A percentile compares a stretch with the other conserved stretches of the same genome.
These are phyloP conservation scores for Chloroceryle amazona DNA, from an alignment of 2,797 vertebrate genomes.

Conservation along the genomic window DNA sequence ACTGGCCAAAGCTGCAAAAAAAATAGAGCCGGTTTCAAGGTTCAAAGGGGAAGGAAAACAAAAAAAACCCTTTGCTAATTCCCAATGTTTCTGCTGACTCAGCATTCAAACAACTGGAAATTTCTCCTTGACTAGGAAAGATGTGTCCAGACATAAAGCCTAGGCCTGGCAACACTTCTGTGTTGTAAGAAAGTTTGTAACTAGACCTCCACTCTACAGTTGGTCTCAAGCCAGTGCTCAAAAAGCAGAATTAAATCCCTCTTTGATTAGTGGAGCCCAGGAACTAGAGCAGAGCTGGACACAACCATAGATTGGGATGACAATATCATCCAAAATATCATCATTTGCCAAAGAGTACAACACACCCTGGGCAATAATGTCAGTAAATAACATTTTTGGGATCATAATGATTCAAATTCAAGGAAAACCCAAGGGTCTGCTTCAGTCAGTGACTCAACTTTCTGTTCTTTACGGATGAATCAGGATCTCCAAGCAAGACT, in stretches of 20 bases:
- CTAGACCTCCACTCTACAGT: background rate
- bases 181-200: constrained; percentile 4
- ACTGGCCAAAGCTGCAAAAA: background rate
- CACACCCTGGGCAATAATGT: background rate
- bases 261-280: background rate
- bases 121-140: constrained; percentile 6
- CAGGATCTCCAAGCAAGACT: background rate
- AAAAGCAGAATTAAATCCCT: constrained; percentile 34
- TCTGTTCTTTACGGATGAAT: background rate
- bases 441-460: background rate
- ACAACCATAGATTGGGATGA: background rate
- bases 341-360: background rate
- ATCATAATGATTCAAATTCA: background rate
- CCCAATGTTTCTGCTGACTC: constrained; percentile 36
- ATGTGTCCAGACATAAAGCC: constrained; percentile 23
- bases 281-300: background rate
- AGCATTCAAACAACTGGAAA: constrained; percentile 44
- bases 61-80: background rate
- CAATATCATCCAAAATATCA: too few relatives aligned
- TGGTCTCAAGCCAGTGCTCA: constrained; percentile 3
- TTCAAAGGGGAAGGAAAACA: background rate
- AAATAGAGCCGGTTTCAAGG: background rate
- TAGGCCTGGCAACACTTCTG: background rate
- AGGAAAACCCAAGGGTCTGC: background rate
- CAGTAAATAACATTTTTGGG: fast-evolving